Base-by-base conservation (phyloP, 1,140 invertebrate genomes). In the Drosophila athabasca region DNA sequence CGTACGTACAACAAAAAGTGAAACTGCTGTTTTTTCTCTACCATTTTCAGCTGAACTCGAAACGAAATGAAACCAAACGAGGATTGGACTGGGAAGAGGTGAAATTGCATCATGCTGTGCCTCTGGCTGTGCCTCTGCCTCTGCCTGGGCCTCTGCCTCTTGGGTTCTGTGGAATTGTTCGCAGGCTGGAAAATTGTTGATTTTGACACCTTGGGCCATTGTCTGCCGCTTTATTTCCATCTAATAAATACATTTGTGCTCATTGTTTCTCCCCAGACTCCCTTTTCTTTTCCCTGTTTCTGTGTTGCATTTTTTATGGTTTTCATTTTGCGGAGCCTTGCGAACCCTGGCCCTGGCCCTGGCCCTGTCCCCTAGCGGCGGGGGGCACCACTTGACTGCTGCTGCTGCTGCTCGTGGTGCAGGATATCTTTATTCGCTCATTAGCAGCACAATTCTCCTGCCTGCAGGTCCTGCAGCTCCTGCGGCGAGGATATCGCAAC, bases 381-480 rank as follows among this genome's bases (percentile, higher is more conserved):
- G 74, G 62, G 13, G 51, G 44, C 65, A 58, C 67, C 70, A 85
- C 83, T 84, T 73, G 78, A 75, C 44, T 50, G 71, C 44, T 52
- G 57, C 15, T 45, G 67, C 44, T 68, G 70, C 26, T 65, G 50
- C 54, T 61, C 64, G 46, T 79, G 57, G 59, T 50, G 69, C 49
- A 22, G 66, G 71, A 88, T 79, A 87, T 87, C 82, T 87, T 87
- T 82, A 87, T 87, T 88, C 81, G 78, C 83, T 87, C 83, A 87
- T 87, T 87, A 87, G 77, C 76, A 83, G 61, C 45, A 79, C 83
- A 78, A 88, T 87, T 87, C 79, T 87, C 78, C 65, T 19, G 52
- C 64, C 45, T 50, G 64, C 65, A 70, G 62, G 74, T 62, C 57
- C 45, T 59, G 59, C 54, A 62, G 52, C 61, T 87, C 82, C 82